Conservation (phyloP, 2,797 vertebrate species). For the Toxotes lorentzi region DNA sequence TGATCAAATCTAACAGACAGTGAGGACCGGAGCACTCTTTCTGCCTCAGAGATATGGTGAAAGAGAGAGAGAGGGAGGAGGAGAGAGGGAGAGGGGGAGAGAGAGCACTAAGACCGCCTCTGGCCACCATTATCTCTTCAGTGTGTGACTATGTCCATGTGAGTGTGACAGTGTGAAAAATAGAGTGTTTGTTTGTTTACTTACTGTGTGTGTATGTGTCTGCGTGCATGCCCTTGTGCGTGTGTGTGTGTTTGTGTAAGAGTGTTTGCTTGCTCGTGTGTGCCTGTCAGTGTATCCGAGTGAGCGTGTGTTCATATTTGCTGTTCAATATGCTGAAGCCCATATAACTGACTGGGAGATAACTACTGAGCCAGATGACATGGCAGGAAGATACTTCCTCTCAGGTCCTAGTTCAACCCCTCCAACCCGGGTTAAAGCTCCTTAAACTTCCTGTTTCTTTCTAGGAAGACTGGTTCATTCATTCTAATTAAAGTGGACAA, state of each 20-base stretch:
- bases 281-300: conserved; percentile 67
- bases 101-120: conserved; percentile 74
- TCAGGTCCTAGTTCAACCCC: conserved; percentile 50
- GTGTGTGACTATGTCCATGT: conserved; percentile 80
- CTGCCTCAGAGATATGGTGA: conserved; percentile 72
- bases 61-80: conserved; percentile 23
- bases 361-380: conserved; percentile 75
- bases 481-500: conserved; percentile 42
- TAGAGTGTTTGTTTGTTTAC: conserved; percentile 78
- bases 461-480: conserved; percentile 31
- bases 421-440: conserved; percentile 52
- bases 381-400: conserved; percentile 50
- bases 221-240: conserved; percentile 43
- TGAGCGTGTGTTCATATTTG: conserved; percentile 71
- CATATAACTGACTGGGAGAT: conserved; percentile 74
- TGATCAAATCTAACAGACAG: conserved; percentile 85
- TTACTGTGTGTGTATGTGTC: conserved; percentile 55
- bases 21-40: conserved; percentile 74
- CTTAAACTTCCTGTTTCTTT: conserved; percentile 40
- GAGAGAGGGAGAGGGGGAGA: conserved; percentile 28
- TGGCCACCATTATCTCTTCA: conserved; percentile 84
- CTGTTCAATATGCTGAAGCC: conserved; percentile 77
- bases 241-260: conserved; percentile 19
- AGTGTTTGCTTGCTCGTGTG: conserved; percentile 61
- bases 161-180: conserved; percentile 82